Evolutionary conservation across 2,797 vertebrate genomes (phyloP).

Genomic region (Sparidentex hasta): DNA sequence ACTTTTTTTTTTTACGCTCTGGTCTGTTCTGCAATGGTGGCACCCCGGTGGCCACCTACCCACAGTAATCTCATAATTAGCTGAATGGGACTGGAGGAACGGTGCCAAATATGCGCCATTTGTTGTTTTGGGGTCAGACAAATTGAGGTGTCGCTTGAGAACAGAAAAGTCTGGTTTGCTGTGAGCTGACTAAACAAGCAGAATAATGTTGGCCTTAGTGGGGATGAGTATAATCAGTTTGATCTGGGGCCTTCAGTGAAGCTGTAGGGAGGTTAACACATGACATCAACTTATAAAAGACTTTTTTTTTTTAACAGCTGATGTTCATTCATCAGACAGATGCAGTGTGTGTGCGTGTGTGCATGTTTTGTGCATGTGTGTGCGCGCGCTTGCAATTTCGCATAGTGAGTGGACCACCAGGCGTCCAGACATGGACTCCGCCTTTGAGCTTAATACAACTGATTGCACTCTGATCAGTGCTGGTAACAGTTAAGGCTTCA

Average conservation of each 20-base stretch:
- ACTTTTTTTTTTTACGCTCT: slow-evolving; percentile 10
- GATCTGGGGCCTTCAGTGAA: slow-evolving; percentile 35
- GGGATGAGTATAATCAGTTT: slow-evolving; percentile 51
- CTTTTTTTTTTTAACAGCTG: slow-evolving; percentile 53
- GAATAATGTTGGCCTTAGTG: slow-evolving; percentile 45
- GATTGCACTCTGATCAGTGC: slow-evolving; percentile 80
- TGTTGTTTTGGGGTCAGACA: slow-evolving; percentile 65
- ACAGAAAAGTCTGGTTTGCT: slow-evolving; percentile 58
- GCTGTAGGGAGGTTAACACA: slow-evolving; percentile 48
- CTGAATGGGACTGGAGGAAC: slow-evolving; percentile 32
- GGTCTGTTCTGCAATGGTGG: slow-evolving; percentile 47
- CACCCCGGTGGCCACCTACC: slow-evolving; percentile 55
- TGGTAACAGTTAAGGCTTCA: slow-evolving; percentile 81
- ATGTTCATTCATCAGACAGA: slow-evolving; percentile 61
- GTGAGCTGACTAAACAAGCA: slow-evolving; percentile 56
- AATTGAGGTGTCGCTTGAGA: slow-evolving; percentile 68
- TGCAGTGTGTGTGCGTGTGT: slow-evolving; percentile 23
- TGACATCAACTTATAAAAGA: slow-evolving; percentile 40
- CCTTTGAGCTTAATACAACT: slow-evolving; percentile 79
- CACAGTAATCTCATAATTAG: slow-evolving; percentile 71
- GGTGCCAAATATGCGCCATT: slow-evolving; percentile 67
- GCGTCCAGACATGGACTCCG: slow-evolving; percentile 68
- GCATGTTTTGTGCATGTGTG: slow-evolving; percentile 7
- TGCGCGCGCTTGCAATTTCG: slow-evolving; percentile 34
- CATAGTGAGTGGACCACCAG: slow-evolving; percentile 71